Percentiles rank a stretch among this genome's conserved stretches.
phyloP scores from a whole-genome alignment of 92 coral and sea anemone species.

The Siderastrea siderea region DNA sequence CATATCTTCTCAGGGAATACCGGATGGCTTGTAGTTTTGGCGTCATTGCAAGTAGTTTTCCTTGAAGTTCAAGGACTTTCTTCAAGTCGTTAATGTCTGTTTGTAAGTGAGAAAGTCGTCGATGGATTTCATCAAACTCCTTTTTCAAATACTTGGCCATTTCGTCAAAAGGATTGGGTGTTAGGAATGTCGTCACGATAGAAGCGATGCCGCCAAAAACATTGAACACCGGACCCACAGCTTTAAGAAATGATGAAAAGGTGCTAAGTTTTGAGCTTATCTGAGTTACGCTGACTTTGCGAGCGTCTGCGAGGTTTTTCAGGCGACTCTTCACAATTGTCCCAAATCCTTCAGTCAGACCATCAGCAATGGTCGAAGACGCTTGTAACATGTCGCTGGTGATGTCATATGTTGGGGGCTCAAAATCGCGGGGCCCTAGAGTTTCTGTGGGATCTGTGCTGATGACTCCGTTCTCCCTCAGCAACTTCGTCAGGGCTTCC shows the following conservation, averaged over 20 bases:
- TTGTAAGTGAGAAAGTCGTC: conserved; percentile 37
- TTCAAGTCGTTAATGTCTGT: conserved; percentile 31
- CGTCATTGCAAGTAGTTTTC: conserved; percentile 23
- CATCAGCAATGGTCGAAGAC: conserved; percentile 35
- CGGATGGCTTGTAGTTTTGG: conserved; percentile 24
- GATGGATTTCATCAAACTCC: conserved; percentile 43
- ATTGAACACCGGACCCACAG: too few species aligned
- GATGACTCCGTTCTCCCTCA: neutral
- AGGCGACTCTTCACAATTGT: conserved; percentile 1
- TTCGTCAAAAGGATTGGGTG: too few species aligned
- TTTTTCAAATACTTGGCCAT: conserved; percentile 41
- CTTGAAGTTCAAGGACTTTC: conserved; percentile 6
- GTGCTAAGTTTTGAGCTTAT: neutral
- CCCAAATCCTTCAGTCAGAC: conserved; percentile 14
- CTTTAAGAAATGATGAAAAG: conserved; percentile 10
- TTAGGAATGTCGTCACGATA: too few species aligned
- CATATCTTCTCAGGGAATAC: conserved; percentile 25
- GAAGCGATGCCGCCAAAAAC: too few species aligned
- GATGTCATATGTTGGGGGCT: conserved; percentile 47
- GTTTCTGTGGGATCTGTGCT: neutral
- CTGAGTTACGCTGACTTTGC: neutral
- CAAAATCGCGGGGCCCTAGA: conserved; percentile 9
- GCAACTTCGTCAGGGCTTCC: conserved; percentile 31
- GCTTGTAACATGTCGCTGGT: conserved; percentile 37
- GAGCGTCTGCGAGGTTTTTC: neutral